Percentiles rank a stretch among this genome's conserved stretches.
Conservation (phyloP, 2,888 invertebrate genomes). For the Agrypnus murinus region DNA sequence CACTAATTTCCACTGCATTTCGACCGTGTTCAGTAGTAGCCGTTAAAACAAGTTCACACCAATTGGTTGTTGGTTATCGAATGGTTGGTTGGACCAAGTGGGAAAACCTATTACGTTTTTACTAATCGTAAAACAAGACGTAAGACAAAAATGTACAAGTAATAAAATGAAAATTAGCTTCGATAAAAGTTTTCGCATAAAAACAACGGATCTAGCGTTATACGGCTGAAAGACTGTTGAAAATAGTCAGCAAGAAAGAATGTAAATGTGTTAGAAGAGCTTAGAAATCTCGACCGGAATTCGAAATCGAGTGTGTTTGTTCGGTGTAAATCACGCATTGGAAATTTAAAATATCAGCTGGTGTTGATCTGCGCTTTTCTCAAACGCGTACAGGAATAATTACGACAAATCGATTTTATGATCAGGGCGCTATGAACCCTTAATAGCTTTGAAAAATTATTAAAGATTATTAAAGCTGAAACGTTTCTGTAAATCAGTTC, state of each 20-base stretch:
- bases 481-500: no score
- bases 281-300: constrained; percentile 36
- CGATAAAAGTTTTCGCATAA: constrained; percentile 21
- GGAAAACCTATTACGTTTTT: background rate
- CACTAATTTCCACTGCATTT: constrained; percentile 30
- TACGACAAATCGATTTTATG: constrained; percentile 14
- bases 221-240: constrained; percentile 19
- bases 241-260: constrained; percentile 34
- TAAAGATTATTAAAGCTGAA: no score
- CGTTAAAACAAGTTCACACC: constrained; percentile 13
- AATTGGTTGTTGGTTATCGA: background rate
- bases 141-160: background rate
- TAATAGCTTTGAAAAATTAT: background rate
- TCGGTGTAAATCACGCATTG: constrained; percentile 34
- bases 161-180: constrained; percentile 32
- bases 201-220: background rate
- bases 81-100: background rate
- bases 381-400: constrained; percentile 11
- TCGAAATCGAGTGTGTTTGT: constrained; percentile 37
- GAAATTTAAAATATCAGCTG: constrained; percentile 35
- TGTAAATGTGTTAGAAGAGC: constrained; percentile 33
- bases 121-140: background rate
- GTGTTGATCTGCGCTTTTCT: constrained; percentile 27
- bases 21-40: background rate
- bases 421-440: background rate